Evolutionary conservation across 2,797 vertebrate genomes (phyloP), one percentile per base, ranked within the genome.

Genomic region (Danionella dracula): DNA sequence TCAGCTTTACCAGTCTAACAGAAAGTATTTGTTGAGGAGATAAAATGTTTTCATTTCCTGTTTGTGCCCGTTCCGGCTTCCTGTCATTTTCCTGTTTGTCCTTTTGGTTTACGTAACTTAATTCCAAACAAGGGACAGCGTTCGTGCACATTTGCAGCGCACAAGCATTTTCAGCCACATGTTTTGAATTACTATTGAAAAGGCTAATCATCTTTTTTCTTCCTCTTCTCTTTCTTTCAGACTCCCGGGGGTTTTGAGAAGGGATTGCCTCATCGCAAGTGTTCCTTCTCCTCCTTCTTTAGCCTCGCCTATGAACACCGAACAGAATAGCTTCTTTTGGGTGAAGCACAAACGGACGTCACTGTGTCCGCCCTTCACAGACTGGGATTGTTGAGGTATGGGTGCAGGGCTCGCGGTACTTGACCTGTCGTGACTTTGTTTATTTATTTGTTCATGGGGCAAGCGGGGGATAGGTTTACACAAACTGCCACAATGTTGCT

Each of bases 101-200:
- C 0, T 58, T 13, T 44, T 44, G 11, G 38, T 42, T 58, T 20
- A 44, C 55, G 42, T 44, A n/a, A 32, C 23, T 50, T 32, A 8
- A 1, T 27, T 27, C 23, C 5, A 20, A 58, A 13, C 27, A 8
- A 44, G 13, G 15, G 17, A 56, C 9, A 63, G 44, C 10, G 23
- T 6, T 63, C 35, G 4, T 31, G 54, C 10, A 29, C 19, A 48
- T 37, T 70, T 1, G 17, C 31, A 57, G 40, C n/a, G n/a, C n/a
- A n/a, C n/a, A 31, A 41, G 60, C 50, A 58, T 57, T 48, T 23
- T 42, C 32, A 38, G 20, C 64, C 66, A 77, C 69, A 55, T 76
- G 71, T 69, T 73, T 79, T 64, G 32, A 68, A 70, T 79, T 73
- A 58, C 42, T 27, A 53, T 38, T 29, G 48, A 73, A 57, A 70